Percentiles rank a stretch among this genome's conserved stretches.
phyloP scores from a whole-genome alignment of 2,888 invertebrate species.

The Torymus aiolomorphi region DNA sequence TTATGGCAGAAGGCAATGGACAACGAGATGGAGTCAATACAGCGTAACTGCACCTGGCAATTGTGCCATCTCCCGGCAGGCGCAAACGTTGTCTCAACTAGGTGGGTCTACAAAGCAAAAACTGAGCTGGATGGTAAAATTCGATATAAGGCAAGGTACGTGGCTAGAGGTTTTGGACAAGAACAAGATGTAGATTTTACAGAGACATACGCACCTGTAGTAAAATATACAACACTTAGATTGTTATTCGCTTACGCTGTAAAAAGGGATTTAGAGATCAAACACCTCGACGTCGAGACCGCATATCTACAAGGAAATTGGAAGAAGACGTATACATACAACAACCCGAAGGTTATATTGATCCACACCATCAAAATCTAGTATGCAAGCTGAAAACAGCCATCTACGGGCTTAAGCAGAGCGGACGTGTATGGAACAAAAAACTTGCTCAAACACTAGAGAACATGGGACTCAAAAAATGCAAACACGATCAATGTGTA shows the following conservation, averaged over 20 bases:
- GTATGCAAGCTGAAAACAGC: neutral
- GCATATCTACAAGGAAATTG: constrained; percentile 35
- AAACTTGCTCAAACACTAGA: neutral
- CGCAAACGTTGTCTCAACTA: neutral
- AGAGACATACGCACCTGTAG: constrained; percentile 49
- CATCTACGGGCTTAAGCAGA: neutral
- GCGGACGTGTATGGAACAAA: neutral
- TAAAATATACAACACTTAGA: constrained; percentile 42
- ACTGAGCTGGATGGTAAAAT: neutral
- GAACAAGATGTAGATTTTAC: neutral
- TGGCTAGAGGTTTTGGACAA: constrained; percentile 2
- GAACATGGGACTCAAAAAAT: too few relatives aligned
- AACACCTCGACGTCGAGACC: constrained; percentile 24
- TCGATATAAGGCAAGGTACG: neutral
- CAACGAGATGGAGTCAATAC: neutral
- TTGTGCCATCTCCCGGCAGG: neutral
- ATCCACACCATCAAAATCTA: neutral
- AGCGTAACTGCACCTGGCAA: neutral
- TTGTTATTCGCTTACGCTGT: constrained; percentile 41
- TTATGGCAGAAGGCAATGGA: neutral
- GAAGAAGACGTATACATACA: neutral
- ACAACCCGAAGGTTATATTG: neutral
- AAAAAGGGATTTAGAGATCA: neutral
- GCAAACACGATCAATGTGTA: too few relatives aligned
- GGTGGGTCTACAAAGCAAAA: neutral